Evolutionary conservation across 2,113 vertebrate species (phyloP).

Genomic region (Rhagologus leucostigma): DNA sequence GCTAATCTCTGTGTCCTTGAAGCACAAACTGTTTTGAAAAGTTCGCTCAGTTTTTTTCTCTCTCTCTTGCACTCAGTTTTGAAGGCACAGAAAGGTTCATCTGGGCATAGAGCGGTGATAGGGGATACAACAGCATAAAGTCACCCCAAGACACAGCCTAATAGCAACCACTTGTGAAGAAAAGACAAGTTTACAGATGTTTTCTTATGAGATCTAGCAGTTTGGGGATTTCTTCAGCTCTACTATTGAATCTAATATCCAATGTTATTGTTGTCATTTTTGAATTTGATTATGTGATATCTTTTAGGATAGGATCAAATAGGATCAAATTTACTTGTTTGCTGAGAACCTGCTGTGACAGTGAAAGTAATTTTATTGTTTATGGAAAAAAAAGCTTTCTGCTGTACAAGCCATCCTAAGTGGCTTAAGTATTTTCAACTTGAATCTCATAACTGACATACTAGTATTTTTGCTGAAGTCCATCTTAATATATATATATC

Average conservation of each 20-base stretch:
- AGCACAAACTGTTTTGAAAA: too few species aligned
- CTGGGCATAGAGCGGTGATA: too few species aligned
- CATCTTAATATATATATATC: not conserved
- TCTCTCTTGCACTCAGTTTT: too few species aligned
- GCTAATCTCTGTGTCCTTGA: too few species aligned
- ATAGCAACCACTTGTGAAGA: not conserved
- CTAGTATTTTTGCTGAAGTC: not conserved
- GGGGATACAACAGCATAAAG: too few species aligned
- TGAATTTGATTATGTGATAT: not conserved
- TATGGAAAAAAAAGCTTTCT: not conserved
- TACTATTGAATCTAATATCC: not conserved
- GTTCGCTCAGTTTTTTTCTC: too few species aligned
- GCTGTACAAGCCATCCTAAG: not conserved
- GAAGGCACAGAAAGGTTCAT: too few species aligned
- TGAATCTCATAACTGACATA: not conserved
- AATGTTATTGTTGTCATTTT: not conserved
- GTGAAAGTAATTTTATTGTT: not conserved
- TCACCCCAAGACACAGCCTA: too few species aligned
- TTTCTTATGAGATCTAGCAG: not conserved
- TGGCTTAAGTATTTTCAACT: not conserved
- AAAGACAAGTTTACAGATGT: not conserved
- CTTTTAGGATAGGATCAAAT: not conserved
- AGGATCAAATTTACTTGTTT: not conserved
- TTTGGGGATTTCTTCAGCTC: not conserved
- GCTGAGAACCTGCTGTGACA: not conserved